phyloP scores from a whole-genome alignment of 2,888 invertebrate species.

The Abscondita cerata region DNA sequence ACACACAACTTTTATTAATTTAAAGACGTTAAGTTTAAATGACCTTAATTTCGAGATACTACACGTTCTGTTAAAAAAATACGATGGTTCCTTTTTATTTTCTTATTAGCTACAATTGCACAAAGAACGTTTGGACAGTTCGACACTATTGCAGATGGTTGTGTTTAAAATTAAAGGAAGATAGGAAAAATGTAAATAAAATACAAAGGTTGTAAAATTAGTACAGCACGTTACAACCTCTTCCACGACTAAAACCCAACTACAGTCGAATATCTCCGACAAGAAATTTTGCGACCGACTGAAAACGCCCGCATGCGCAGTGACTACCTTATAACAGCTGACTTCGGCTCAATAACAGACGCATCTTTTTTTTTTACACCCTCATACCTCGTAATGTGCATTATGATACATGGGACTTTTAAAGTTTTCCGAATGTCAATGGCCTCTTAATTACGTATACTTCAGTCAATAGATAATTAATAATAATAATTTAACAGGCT shows the following conservation, averaged over 20 bases:
- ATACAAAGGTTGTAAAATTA: conserved; percentile 43
- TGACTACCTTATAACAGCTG: conserved; percentile 47
- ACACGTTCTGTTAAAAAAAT: conserved; percentile 4
- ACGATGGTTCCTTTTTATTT: neutral
- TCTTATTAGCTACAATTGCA: conserved; percentile 17
- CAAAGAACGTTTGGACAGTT: conserved; percentile 25
- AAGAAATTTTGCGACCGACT: conserved; percentile 18
- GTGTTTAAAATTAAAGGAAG: conserved; percentile 23
- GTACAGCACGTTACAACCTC: conserved; percentile 43
- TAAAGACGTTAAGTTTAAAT: conserved; percentile 14
- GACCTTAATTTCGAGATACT: conserved; percentile 25
- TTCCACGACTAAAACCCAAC: conserved; percentile 48
- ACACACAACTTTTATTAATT: neutral
- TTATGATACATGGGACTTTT: too few species aligned
- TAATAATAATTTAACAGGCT: too few species aligned
- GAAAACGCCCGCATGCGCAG: conserved; percentile 42
- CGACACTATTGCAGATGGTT: conserved; percentile 9
- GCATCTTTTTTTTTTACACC: neutral
- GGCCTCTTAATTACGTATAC: too few species aligned
- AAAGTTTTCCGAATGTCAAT: too few species aligned
- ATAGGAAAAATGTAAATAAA: conserved; percentile 46
- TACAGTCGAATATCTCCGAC: conserved; percentile 44
- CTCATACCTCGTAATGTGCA: too few species aligned
- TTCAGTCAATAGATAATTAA: too few species aligned
- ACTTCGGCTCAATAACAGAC: conserved; percentile 40